Evolutionary conservation across 2,113 vertebrate genomes (phyloP), one percentile per base, ranked within the genome.

Genomic region (Phoxinus phoxinus): DNA sequence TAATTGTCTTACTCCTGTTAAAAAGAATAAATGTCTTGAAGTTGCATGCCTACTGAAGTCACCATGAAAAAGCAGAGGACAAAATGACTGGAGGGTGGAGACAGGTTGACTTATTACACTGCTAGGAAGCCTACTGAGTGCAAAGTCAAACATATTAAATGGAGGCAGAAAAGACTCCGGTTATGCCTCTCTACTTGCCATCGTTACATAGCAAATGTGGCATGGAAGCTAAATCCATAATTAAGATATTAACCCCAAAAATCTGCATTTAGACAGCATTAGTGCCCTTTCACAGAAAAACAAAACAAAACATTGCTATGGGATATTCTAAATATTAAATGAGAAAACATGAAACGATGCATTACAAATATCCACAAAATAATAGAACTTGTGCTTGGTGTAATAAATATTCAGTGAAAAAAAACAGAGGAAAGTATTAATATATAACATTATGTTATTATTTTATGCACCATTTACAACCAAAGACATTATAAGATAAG

Each of bases 41-140:
- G 51, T 37, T 78, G 21, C 19, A 35, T 35, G 59, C 32, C 76
- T 78, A 25, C 13, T 27, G 35, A 74, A 48, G 1, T 44, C 53
- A 59, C 12, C 32, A 77, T 78, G 32, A 59, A 25, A 53, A 58
- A 78, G 53, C 76, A 59, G 76, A 59, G 76, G 53, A 78, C 53
- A 78, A 37, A 59, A 78, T 78, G 35, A 78, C 76, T 41, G 32
- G 76, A 73, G 76, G 74, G 51, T 41, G 30, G 76, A 59, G 32
- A 58, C 48, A 59, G 11, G 11, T 58, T 79, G 76, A 79, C 32
- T n/a, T 79, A 79, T 79, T 41, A 79, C 53, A 41, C 32, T 35
- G 74, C 76, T 25, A 79, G 74, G 13, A 78, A 59, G 19, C 30
- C 6, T 37, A n/a, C 21, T 78, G 53, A 35, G 74, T 23, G 48